These are phyloP conservation scores for crab-eating macaque (Macaca fascicularis) DNA, from an alignment of 2,113 vertebrate species.

Conservation along the genomic window DNA sequence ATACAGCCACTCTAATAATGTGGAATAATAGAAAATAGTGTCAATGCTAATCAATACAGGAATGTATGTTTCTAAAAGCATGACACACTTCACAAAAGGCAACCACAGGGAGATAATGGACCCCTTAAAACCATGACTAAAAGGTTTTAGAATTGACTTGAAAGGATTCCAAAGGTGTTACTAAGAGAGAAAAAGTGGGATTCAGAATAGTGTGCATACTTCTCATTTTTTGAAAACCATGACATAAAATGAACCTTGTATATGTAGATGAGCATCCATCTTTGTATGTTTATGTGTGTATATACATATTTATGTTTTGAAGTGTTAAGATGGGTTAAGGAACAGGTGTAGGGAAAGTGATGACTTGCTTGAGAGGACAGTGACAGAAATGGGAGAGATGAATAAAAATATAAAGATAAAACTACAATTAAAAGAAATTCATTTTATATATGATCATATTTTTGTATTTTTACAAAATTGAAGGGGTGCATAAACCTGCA, in stretches of 20 bases:
- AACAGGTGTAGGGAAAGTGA: background rate
- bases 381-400: background rate
- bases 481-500: background rate
- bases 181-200: background rate
- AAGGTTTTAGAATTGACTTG: background rate
- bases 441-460: background rate
- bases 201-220: background rate
- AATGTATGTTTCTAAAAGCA: background rate
- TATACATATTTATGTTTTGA: background rate
- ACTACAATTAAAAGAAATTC: background rate
- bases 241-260: background rate
- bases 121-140: background rate
- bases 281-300: background rate
- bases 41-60: background rate
- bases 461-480: background rate
- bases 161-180: background rate
- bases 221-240: background rate
- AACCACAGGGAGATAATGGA: background rate
- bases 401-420: background rate
- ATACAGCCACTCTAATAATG: background rate
- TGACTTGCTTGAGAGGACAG: background rate
- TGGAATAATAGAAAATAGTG: background rate
- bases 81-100: background rate
- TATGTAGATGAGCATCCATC: background rate
- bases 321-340: background rate